phyloP scores from a whole-genome alignment of 2,797 vertebrate genomes.

The Kryptolebias ocellatus region DNA sequence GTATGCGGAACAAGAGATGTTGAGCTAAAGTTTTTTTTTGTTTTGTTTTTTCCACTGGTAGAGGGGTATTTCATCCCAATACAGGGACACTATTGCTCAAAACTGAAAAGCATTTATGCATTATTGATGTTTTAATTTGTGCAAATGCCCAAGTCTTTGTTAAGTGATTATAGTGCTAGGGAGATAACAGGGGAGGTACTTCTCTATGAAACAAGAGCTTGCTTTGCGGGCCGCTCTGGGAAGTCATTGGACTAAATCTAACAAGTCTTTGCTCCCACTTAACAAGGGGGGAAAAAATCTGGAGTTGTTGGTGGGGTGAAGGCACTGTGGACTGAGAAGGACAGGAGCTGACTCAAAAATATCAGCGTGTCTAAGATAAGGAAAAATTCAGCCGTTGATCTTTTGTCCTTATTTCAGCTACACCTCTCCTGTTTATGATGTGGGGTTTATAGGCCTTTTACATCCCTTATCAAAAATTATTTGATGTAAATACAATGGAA shows the following conservation, averaged over 20 bases:
- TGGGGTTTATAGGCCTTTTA: conserved; percentile 85
- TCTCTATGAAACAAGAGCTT: conserved; percentile 82
- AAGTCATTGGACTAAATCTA: conserved; percentile 75
- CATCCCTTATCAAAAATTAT: conserved; percentile 90
- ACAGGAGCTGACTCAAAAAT: conserved; percentile 73
- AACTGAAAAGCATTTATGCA: conserved; percentile 87
- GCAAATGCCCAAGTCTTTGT: conserved; percentile 89
- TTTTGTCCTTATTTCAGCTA: conserved; percentile 84
- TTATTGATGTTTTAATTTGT: conserved; percentile 91
- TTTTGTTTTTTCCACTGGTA: conserved; percentile 46
- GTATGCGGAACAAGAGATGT: conserved; percentile 60
- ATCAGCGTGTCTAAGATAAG: conserved; percentile 77
- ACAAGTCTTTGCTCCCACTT: conserved; percentile 59
- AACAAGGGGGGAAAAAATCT: conserved; percentile 8
- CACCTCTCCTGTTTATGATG: conserved; percentile 85
- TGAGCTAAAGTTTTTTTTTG: conserved; percentile 48
- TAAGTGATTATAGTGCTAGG: conserved; percentile 87
- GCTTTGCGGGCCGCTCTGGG: conserved; percentile 69
- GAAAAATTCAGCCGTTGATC: conserved; percentile 80
- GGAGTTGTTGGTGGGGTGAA: conserved; percentile 9
- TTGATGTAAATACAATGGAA: conserved; percentile 93
- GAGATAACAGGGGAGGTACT: conserved; percentile 85
- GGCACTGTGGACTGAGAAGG: conserved; percentile 15
- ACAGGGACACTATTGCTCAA: conserved; percentile 81
- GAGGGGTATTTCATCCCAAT: conserved; percentile 74